Percentiles rank a stretch among this genome's conserved stretches.
phyloP scores from a whole-genome alignment of 1,140 invertebrate species.

The Megalonaias nervosa region DNA sequence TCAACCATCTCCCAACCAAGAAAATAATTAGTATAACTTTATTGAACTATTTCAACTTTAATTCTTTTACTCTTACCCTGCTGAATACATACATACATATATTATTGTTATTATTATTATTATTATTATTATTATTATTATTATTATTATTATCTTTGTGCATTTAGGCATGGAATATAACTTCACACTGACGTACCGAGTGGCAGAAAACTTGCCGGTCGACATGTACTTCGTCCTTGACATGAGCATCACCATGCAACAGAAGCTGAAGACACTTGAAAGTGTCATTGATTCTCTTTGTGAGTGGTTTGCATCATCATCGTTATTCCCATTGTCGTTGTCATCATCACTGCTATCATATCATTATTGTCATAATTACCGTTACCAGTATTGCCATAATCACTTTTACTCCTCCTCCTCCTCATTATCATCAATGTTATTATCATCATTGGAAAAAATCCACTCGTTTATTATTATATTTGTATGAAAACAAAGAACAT shows the following conservation, averaged over 20 bases:
- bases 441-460: too few species aligned
- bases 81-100: not conserved
- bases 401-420: too few species aligned
- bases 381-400: too few species aligned
- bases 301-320: constrained; percentile 71
- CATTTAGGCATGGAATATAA: constrained; percentile 25
- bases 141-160: not conserved
- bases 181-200: constrained; percentile 76
- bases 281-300: constrained; percentile 84
- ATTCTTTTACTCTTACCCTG: not conserved
- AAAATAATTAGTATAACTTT: not conserved
- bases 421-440: too few species aligned
- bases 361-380: too few species aligned
- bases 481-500: too few species aligned
- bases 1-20: too few species aligned
- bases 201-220: constrained; percentile 93
- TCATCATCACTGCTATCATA: too few species aligned
- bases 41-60: not conserved
- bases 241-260: constrained; percentile 92
- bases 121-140: not conserved
- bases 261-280: constrained; percentile 89
- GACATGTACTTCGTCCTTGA: constrained; percentile 98
- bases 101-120: not conserved
- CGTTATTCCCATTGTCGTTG: too few species aligned
- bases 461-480: too few species aligned